Percentiles rank a stretch among this genome's conserved stretches.
These are phyloP conservation scores for Chiloscyllium punctatum DNA, from an alignment of 2,797 vertebrate genomes.

Conservation along the genomic window DNA sequence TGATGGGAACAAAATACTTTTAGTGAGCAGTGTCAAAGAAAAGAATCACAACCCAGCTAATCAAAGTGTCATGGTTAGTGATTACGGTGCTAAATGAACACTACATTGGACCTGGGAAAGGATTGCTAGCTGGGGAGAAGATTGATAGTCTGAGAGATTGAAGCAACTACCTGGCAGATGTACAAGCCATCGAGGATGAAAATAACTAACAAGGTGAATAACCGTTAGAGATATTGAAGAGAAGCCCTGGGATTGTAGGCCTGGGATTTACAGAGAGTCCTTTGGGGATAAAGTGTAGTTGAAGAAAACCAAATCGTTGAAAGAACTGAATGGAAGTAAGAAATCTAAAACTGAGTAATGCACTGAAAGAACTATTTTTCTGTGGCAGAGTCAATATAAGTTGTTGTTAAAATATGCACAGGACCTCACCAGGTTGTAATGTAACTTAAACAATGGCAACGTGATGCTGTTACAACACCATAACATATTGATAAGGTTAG, in stretches of 20 bases:
- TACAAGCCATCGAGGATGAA: not conserved
- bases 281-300: not conserved
- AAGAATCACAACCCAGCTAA: not conserved
- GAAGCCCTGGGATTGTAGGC: not conserved
- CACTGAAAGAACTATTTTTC: not conserved
- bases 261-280: not conserved
- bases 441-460: not conserved
- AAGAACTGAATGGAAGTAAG: not conserved
- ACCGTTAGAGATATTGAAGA: not conserved
- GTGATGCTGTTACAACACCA: not conserved
- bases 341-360: not conserved
- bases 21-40: not conserved
- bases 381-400: not conserved
- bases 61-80: not conserved
- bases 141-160: not conserved
- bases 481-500: not conserved
- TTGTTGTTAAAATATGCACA: not conserved
- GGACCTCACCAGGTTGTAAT: not conserved
- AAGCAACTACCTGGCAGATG: not conserved
- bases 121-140: not conserved
- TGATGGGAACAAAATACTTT: not conserved
- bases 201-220: not conserved
- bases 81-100: not conserved
- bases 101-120: not conserved
- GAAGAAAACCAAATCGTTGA: not conserved